Evolutionary conservation across 2,113 vertebrate species (phyloP), one percentile per base, ranked within the genome.

Genomic region (Bungarus multicinctus): DNA sequence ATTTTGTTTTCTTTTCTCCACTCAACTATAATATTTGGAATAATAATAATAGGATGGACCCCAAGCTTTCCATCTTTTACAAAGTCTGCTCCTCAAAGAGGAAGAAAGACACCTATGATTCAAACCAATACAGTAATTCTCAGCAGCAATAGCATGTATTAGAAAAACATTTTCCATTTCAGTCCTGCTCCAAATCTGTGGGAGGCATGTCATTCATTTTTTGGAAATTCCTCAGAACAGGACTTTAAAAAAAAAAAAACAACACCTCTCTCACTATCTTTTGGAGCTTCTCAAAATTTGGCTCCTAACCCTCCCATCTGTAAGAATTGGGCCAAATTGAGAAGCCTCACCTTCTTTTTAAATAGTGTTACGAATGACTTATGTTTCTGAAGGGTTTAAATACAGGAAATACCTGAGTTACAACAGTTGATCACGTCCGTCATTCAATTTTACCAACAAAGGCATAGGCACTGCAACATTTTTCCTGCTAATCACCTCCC

Each of bases 101-200:
- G 2, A 53, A 8, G 34, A 91, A 91, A 43, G 14, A 86, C 86
- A 60, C 4, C 4, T 91, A 47, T 91, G 18, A 86, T 22, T 16
- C 81, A 91, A 10, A 5, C 53, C 39, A 47, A 86, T 86, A 92
- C 4, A 58, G n/a, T 91, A 92, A 47, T 96, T 81, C 22, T 57
- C 54, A 16, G 16, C 43, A 50, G 7, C 20, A 53, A 53, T 30
- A 54, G 3, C n/a, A 6, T 64, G 14, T 3, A 52, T 69, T 87
- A 39, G 18, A 52, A 34, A 47, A 43, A 53, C 18, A 81, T 6
- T 20, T 81, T 39, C 16, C 1, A 2, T 39, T 81, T 81, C 18
- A 9, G n/a, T 39, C 6, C 69, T 9, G 34, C 34, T 81, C 6
- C 34, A 81, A 81, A 39, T 39, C 6, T 20, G 18, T 22, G 18